phyloP scores from a whole-genome alignment of 2,113 vertebrate genomes.

The Merops nubicus region DNA sequence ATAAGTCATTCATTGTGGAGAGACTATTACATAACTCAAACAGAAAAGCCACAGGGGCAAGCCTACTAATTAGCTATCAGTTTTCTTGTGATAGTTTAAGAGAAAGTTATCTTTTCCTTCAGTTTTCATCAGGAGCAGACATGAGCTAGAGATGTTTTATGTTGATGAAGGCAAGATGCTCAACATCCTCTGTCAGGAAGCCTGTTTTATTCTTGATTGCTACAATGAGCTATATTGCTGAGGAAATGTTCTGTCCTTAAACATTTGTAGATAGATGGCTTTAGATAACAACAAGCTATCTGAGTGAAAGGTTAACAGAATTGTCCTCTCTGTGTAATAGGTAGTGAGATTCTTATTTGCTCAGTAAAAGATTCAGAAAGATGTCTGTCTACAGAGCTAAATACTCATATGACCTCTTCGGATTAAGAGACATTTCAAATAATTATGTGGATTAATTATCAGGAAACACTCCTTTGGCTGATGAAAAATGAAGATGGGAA shows the following conservation, averaged over 20 bases:
- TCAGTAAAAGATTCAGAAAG: conserved; percentile 58
- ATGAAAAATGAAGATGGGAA: not conserved
- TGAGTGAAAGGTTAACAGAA: conserved; percentile 64
- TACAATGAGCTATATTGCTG: conserved; percentile 60
- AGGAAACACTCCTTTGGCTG: conserved; percentile 27
- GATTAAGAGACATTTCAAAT: conserved; percentile 41
- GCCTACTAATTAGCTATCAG: not conserved
- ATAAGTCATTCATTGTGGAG: not conserved
- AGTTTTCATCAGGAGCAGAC: conserved; percentile 4
- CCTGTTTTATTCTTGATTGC: conserved; percentile 65
- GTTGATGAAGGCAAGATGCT: conserved; percentile 61
- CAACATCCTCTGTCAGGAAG: conserved; percentile 59
- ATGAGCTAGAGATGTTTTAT: not conserved
- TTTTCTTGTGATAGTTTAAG: not conserved
- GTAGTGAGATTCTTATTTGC: conserved; percentile 61
- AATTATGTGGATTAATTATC: conserved; percentile 47
- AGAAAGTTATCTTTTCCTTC: not conserved
- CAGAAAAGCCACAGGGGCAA: not conserved
- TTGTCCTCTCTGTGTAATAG: conserved; percentile 62
- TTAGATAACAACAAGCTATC: conserved; percentile 65
- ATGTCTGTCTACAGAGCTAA: conserved; percentile 65
- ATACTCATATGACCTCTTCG: conserved; percentile 40
- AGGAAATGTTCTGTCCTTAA: conserved; percentile 67
- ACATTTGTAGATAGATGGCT: conserved; percentile 67
- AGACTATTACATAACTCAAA: not conserved